Evolutionary conservation across 2,797 vertebrate genomes (phyloP), one percentile per base, ranked within the genome.

Genomic region (Synanceia verrucosa): DNA sequence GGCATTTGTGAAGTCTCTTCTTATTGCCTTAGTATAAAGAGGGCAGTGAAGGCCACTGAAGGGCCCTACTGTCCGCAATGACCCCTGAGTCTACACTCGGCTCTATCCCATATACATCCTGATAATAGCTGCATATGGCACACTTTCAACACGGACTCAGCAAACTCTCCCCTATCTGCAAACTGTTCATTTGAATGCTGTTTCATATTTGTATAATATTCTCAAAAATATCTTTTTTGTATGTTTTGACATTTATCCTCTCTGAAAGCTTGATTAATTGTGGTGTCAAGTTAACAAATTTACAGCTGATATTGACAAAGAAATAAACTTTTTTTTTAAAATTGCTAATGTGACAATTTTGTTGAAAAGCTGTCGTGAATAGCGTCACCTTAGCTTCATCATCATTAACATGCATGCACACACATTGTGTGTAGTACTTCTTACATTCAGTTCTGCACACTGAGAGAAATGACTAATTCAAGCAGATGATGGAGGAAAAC

Each of bases 401-500:
- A 33, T 76, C 53, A 48, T 62, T 29, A 63, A 74, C 34, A 77
- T 58, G 39, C 62, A 58, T 2, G 44, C 63, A 75, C 65, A 74
- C 71, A 81, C 56, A 76, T 75, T 72, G 68, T 69, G 66, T 36
- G 53, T 61, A 37, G 73, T 81, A 66, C 64, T 61, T 77, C 57
- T 18, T 59, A 81, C 61, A 39, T 51, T 1, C 31, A 68, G 57
- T 41, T 73, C 60, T 72, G 60, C 73, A 81, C 65, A 83, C 71
- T 59, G 72, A 51, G 68, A 83, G 58, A 79, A n/a, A 67, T 89
- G 89, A 89, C 81, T 90, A 89, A 91, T 44, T 74, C 52, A 76
- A 83, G 77, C 85, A 89, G 85, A 91, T 79, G 85, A 90, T 63
- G 65, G 65, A 84, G 56, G 84, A 84, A 90, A 91, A 91, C 90